phyloP scores from a whole-genome alignment of 2,888 invertebrate species.

The Drosophila testacea region DNA sequence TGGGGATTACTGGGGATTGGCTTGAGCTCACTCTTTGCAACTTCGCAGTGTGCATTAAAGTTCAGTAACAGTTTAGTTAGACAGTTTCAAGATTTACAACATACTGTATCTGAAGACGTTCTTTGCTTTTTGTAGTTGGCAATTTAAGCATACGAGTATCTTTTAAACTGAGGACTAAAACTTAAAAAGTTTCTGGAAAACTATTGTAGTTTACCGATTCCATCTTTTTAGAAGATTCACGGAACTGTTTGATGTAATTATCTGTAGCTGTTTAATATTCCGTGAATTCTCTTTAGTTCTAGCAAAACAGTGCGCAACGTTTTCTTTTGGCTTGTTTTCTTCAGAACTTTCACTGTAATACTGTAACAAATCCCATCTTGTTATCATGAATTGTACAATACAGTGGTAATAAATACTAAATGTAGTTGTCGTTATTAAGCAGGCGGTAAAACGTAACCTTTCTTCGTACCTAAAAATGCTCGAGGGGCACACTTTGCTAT shows the following conservation, averaged over 20 bases:
- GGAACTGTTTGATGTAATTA: too few relatives aligned
- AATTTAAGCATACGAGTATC: too few relatives aligned
- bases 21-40: constrained; percentile 9
- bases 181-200: not conserved
- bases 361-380: not conserved
- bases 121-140: not conserved
- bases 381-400: constrained; percentile 13
- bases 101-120: constrained; percentile 2
- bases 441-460: constrained; percentile 19
- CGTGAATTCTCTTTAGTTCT: too few relatives aligned
- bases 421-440: not conserved
- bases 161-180: too few relatives aligned
- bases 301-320: not conserved
- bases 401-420: constrained; percentile 41
- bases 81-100: constrained; percentile 39
- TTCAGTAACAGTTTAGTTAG: constrained; percentile 38
- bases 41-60: constrained; percentile 29
- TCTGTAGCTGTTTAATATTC: too few relatives aligned
- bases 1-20: constrained; percentile 17
- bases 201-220: not conserved
- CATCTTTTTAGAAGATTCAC: too few relatives aligned
- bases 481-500: constrained; percentile 51
- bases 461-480: constrained; percentile 8
- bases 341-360: not conserved
- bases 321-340: not conserved